A percentile compares a stretch with the other conserved stretches of the same genome.
Evolutionary conservation across 1,140 invertebrate species (phyloP).

Genomic region (Yoshiicerus persimilis): DNA sequence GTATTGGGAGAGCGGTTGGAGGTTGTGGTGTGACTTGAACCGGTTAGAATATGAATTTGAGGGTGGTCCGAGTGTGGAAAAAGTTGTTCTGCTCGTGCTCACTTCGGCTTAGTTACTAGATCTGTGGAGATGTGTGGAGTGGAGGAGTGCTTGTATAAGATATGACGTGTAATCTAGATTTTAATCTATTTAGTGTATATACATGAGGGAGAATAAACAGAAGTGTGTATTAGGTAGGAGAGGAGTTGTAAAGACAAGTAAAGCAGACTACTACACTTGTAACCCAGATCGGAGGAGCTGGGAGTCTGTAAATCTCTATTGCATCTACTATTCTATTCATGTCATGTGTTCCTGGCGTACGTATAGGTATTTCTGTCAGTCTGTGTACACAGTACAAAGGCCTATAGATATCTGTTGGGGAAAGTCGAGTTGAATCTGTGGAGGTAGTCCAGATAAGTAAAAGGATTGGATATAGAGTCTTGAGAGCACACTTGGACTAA

Average conservation of each 20-base stretch:
- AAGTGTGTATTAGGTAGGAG: background rate
- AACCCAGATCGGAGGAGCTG: background rate
- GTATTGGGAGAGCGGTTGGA: no score
- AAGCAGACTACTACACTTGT: background rate
- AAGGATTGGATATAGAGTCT: no score
- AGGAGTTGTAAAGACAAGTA: background rate
- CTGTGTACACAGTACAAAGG: background rate
- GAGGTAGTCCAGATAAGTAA: no score
- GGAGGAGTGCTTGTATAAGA: no score
- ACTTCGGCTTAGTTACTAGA: no score
- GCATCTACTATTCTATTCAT: background rate
- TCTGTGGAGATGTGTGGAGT: background rate
- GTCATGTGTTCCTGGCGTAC: background rate
- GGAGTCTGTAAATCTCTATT: background rate
- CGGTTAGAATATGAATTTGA: background rate
- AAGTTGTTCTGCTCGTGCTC: background rate
- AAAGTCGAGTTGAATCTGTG: no score
- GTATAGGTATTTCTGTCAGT: background rate
- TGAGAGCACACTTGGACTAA: no score
- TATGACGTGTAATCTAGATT: background rate
- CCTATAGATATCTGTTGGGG: no score
- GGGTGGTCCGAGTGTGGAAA: background rate
- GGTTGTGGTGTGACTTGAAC: background rate
- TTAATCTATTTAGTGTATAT: background rate
- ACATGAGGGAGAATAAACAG: background rate